A percentile compares a stretch with the other conserved stretches of the same genome.
These are phyloP conservation scores for Rhinophrynus dorsalis DNA, from an alignment of 2,797 vertebrate genomes.

Conservation along the genomic window DNA sequence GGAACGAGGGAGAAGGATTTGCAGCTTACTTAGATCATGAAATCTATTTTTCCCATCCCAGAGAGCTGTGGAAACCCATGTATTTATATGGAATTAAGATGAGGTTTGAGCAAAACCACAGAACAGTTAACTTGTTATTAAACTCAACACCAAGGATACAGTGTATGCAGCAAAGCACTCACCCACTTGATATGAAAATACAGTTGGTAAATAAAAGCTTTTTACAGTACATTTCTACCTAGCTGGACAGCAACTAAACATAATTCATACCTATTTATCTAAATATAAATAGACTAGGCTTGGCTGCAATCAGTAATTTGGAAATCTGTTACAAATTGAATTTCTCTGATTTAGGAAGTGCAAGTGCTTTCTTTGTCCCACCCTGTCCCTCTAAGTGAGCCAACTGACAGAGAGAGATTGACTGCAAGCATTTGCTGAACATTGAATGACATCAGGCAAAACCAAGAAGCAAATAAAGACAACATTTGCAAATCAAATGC, in stretches of 20 bases:
- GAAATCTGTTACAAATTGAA: background rate
- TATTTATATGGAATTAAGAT: slow-evolving; percentile 1
- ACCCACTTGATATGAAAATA: background rate
- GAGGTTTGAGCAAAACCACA: background rate
- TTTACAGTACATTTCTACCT: background rate
- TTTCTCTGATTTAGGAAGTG: too few relatives aligned
- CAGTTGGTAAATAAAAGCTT: background rate
- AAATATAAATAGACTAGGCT: background rate
- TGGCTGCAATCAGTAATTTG: background rate
- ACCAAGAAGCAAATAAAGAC: too few relatives aligned
- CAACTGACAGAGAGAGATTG: too few relatives aligned
- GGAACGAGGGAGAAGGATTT: slow-evolving; percentile 24
- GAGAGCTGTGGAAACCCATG: slow-evolving; percentile 30
- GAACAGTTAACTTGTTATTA: background rate
- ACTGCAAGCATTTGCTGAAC: too few relatives aligned
- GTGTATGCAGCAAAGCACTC: background rate
- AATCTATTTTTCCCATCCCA: slow-evolving; percentile 13
- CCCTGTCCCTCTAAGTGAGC: too few relatives aligned
- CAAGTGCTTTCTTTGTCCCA: too few relatives aligned
- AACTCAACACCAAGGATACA: background rate
- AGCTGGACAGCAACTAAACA: background rate
- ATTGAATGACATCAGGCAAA: too few relatives aligned
- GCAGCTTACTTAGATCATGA: slow-evolving; percentile 8
- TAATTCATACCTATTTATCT: too few relatives aligned
- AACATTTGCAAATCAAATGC: too few relatives aligned